Base-by-base conservation (phyloP, 2,797 vertebrate genomes). In the Neopelma chrysocephalum region DNA sequence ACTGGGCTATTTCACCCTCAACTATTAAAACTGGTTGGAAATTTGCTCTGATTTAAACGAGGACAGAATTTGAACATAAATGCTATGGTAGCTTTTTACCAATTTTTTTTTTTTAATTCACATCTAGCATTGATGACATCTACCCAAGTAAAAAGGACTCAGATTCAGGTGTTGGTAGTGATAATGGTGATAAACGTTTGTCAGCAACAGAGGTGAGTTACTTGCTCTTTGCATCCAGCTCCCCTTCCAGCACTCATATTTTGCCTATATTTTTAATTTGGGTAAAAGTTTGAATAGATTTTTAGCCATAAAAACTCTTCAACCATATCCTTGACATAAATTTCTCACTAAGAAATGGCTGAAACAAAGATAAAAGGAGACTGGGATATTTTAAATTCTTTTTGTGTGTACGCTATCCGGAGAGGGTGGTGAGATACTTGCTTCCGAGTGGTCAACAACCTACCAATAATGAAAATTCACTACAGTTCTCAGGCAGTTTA, bases 141-240 rank as follows among this genome's bases (percentile, higher is more conserved):
- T 98, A 98, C 95, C 98, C 98, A 96, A 98, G 98, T 97, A 99
- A 98, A 98, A 99, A 99, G 95, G 99, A 99, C 97, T 99, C 99
- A 9, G 99, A 99, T 97, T 99, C 99, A 3, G 99, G 99, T 80
- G 98, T 99, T 79, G 99, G 99, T 96, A 99, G 99, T 73, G 99
- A 99, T 97, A 99, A 99, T 58, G 99, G 99, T 69, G 99, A 99
- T 96, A 99, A 99, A 94, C 98, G 99, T 45, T 98, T 99, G 65
- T 99, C 99, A 65, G 98, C 99, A 47, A 99, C 99, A 22, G 99
- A 99, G 99, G 99, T 99, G 97, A 97, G 78, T 57, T 40, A 45
- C 29, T 25, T 92, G 3, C 34, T 8, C 42, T 83, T 57, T 40
- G 26, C 71, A 36, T 60, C 51, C 34, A 9, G 3, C 29, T 90